Base-by-base conservation (phyloP, 2,797 vertebrate species). In the Channallabes apus region DNA sequence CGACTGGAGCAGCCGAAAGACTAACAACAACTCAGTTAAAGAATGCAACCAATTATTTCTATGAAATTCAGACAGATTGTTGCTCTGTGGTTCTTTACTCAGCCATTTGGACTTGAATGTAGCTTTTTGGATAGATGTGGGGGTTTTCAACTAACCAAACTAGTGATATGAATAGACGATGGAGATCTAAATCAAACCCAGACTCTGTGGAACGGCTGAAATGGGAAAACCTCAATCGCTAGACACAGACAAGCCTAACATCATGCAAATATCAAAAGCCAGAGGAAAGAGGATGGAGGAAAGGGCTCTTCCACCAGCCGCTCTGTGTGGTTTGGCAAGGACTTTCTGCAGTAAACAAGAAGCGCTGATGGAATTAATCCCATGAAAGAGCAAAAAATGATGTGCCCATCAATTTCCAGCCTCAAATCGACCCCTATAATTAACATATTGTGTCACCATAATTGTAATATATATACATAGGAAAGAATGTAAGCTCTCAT, bases 101-200 rank as follows among this genome's bases (percentile, higher is more conserved):
- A 79, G 58, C n/a, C 24, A 4, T 64, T 78, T 24, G 6, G 73
- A 11, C 27, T 9, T 29, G 27, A 76, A 79, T 1, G 56, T 78
- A 46, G 24, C 61, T 64, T 24, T 9, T 27, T 64, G 35, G 7
- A 64, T 5, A 62, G 7, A 41, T 24, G 1, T 54, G 6, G 61
- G 38, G 32, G 20, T 59, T 78, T 61, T 1, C 11, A 61, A 24
- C 29, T 24, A 61, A 61, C 18, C 54, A 46, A 20, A 27, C 15
- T 35, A 32, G 38, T 80, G 77, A 64, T 62, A 64, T 38, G 77
- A 64, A 41, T 46, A 58, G 22, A 15, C 7, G n/a, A 68, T 14
- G 9, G n/a, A 20, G 14, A 29, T 91, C 92, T 87, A 80, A 86
- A 88, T 91, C 87, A 83, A 91, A 91, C 92, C 90, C 85, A 86